Evolutionary conservation across 2,113 vertebrate species (phyloP).

Genomic region (Oreochromis aureus): DNA sequence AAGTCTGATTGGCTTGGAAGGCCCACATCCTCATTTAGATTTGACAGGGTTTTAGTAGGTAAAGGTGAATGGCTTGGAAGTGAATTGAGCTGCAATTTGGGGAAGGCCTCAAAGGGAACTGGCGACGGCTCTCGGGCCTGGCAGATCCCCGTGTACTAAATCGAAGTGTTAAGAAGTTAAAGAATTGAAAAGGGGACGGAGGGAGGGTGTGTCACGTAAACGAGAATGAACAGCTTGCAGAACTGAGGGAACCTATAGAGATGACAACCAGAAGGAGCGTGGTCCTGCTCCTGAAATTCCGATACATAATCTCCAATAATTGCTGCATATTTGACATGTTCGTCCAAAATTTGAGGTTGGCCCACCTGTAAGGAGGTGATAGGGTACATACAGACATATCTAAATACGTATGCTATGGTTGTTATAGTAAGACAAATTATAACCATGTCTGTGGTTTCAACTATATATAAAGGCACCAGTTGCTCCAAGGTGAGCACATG

Average conservation of each 20-base stretch:
- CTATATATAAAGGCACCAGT: not conserved
- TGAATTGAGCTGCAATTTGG: not conserved
- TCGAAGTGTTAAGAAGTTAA: not conserved
- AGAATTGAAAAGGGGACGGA: not conserved
- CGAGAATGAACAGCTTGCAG: not conserved
- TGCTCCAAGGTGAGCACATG: not conserved
- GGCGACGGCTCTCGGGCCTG: not conserved
- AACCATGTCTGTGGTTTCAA: not conserved
- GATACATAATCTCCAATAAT: not conserved
- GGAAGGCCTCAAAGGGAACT: not conserved
- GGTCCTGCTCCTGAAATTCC: not conserved
- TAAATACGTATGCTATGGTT: not conserved
- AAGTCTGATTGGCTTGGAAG: not conserved
- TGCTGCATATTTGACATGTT: not conserved
- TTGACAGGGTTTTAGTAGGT: not conserved
- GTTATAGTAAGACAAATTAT: not conserved
- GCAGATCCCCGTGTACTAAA: not conserved
- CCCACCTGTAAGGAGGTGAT: not conserved
- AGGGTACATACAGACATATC: not conserved
- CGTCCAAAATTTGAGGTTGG: not conserved
- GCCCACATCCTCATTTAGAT: accelerated
- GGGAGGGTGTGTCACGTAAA: not conserved
- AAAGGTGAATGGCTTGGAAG: not conserved
- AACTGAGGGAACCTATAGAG: not conserved
- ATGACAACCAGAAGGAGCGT: not conserved